Conservation (phyloP, 53 echinoderm and acorn worm species). For the Actinopyga echinites region DNA sequence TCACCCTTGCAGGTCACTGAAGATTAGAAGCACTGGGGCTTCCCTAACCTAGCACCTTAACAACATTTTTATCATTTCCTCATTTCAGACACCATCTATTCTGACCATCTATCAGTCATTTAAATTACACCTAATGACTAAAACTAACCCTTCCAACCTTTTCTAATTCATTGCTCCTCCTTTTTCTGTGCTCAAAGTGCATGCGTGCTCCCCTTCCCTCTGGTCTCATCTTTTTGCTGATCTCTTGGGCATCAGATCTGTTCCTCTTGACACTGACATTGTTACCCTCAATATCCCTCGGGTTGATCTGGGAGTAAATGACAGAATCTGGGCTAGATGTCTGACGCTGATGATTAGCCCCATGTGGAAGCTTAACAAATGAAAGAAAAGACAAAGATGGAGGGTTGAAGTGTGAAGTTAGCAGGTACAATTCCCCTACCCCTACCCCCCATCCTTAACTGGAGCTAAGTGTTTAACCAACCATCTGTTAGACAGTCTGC, state of each 20-base stretch:
- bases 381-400: background rate
- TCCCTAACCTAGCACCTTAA: too few species aligned
- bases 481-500: too few species aligned
- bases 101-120: too few species aligned
- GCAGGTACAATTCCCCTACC: background rate
- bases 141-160: conserved; percentile 66
- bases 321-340: conserved; percentile 78
- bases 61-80: too few species aligned
- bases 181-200: conserved; percentile 20
- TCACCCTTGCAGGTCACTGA: too few species aligned
- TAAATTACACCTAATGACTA: background rate
- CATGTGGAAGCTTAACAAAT: conserved; percentile 60
- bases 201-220: conserved; percentile 6
- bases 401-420: background rate
- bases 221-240: conserved; percentile 9
- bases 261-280: conserved; percentile 73
- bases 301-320: conserved; percentile 13
- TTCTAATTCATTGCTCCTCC: conserved; percentile 57
- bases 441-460: background rate
- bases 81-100: background rate
- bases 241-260: conserved; percentile 78
- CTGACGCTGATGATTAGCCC: conserved; percentile 66
- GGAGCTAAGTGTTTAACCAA: too few species aligned
- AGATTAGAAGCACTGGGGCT: too few species aligned
- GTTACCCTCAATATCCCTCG: conserved; percentile 5